phyloP scores from a whole-genome alignment of 2,113 vertebrate species.

The Antennarius striatus region DNA sequence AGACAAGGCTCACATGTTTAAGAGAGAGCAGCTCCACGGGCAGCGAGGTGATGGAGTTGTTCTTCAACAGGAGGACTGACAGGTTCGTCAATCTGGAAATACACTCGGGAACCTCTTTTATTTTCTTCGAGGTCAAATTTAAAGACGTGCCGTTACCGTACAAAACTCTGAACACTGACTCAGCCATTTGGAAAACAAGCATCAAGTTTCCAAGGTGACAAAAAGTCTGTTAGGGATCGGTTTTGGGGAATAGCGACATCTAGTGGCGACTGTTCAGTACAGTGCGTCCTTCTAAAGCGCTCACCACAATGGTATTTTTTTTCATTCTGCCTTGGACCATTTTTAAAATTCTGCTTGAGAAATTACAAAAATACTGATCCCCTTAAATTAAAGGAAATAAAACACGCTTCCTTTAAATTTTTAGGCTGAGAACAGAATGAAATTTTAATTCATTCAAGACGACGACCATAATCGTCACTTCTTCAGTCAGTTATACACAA shows the following conservation, averaged over 20 bases:
- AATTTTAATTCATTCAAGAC: no score
- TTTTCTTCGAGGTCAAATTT: constrained; percentile 58
- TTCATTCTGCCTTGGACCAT: no score
- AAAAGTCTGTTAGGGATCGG: background rate
- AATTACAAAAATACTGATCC: no score
- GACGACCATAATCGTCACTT: no score
- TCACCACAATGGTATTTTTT: background rate
- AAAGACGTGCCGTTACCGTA: constrained; percentile 54
- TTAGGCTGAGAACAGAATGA: no score
- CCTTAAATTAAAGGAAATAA: no score
- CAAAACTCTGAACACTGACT: constrained; percentile 55
- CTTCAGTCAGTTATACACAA: no score
- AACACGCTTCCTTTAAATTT: no score
- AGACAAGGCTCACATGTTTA: constrained; percentile 53
- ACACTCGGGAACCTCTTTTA: constrained; percentile 48
- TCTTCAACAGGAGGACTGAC: constrained; percentile 64
- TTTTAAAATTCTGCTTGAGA: no score
- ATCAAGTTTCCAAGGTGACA: constrained; percentile 45
- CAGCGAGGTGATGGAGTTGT: constrained; percentile 58
- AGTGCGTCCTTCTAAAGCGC: background rate
- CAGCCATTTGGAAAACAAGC: constrained; percentile 52
- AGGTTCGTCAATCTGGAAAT: constrained; percentile 58
- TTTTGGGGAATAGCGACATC: constrained; percentile 11
- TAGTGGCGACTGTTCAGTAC: constrained; percentile 9
- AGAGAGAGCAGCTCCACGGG: constrained; percentile 27